Evolutionary conservation across 2,888 invertebrate genomes (phyloP).

Genomic region (Spilosoma lubricipeda): DNA sequence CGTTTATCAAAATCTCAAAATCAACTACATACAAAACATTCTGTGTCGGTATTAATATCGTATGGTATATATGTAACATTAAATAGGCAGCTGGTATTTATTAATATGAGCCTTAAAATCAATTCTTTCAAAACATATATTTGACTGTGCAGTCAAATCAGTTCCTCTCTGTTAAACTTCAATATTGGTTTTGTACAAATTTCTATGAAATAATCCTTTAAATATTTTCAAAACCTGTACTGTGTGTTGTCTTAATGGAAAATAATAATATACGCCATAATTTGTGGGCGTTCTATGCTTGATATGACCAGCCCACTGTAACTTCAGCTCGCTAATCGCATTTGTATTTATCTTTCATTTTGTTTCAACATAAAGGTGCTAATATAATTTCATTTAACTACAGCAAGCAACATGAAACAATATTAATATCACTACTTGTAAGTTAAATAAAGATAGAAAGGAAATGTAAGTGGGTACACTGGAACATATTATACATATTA

Average conservation of each 20-base stretch:
- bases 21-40: not conserved
- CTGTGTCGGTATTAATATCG: not conserved
- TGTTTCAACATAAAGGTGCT: not conserved
- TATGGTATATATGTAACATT: not conserved
- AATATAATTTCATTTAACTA: conserved; percentile 1
- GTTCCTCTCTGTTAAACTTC: not conserved
- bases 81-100: not conserved
- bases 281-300: too few species aligned
- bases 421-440: not conserved
- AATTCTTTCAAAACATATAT: not conserved
- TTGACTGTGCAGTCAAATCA: not conserved
- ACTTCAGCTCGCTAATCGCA: too few species aligned
- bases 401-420: not conserved
- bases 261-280: too few species aligned
- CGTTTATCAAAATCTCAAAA: not conserved
- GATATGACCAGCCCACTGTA: too few species aligned
- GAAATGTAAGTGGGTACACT: not conserved
- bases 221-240: too few species aligned
- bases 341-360: not conserved
- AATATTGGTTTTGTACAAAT: not conserved
- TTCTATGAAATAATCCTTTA: not conserved
- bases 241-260: too few species aligned
- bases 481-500: not conserved
- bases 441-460: not conserved
- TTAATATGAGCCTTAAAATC: not conserved